Evolutionary conservation across 1,140 invertebrate genomes (phyloP).

Genomic region (Drosophila novamexicana): DNA sequence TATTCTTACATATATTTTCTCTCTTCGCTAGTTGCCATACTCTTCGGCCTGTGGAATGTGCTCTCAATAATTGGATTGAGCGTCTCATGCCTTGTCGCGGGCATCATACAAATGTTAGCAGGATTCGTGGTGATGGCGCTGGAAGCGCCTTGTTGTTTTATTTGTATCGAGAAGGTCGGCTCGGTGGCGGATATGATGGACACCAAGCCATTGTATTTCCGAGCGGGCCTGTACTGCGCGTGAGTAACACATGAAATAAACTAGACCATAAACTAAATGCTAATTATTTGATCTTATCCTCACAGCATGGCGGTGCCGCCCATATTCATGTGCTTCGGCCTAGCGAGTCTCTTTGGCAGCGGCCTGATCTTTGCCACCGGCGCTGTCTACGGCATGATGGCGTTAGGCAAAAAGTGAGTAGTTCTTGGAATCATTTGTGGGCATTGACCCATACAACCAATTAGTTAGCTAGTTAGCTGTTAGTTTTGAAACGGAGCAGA

Average conservation of each 20-base stretch:
- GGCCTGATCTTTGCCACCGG: conserved; percentile 95
- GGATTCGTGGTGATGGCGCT: conserved; percentile 94
- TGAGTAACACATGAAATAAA: conserved; percentile 86
- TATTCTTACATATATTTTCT: not conserved
- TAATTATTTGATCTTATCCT: conserved; percentile 39
- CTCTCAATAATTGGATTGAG: conserved; percentile 88
- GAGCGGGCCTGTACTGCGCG: conserved; percentile 93
- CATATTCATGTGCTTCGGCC: conserved; percentile 90
- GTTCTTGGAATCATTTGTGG: not conserved
- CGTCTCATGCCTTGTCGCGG: conserved; percentile 90
- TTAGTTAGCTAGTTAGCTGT: conserved; percentile 37
- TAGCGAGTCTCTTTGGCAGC: conserved; percentile 93
- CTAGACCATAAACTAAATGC: not conserved
- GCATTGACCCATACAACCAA: conserved; percentile 10
- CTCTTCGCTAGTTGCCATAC: conserved; percentile 91
- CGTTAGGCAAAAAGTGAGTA: conserved; percentile 95
- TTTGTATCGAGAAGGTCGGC: conserved; percentile 97
- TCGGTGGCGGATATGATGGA: conserved; percentile 92
- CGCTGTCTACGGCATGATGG: conserved; percentile 96
- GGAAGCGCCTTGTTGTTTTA: conserved; percentile 97
- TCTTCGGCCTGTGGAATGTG: conserved; percentile 93
- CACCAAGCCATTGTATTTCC: conserved; percentile 94
- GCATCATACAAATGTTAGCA: conserved; percentile 94
- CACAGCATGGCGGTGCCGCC: conserved; percentile 91
- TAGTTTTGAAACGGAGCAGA: conserved; percentile 24